A percentile compares a stretch with the other conserved stretches of the same genome.
Evolutionary conservation across 1,140 invertebrate species (phyloP).

Genomic region (Drosophila ficusphila): DNA sequence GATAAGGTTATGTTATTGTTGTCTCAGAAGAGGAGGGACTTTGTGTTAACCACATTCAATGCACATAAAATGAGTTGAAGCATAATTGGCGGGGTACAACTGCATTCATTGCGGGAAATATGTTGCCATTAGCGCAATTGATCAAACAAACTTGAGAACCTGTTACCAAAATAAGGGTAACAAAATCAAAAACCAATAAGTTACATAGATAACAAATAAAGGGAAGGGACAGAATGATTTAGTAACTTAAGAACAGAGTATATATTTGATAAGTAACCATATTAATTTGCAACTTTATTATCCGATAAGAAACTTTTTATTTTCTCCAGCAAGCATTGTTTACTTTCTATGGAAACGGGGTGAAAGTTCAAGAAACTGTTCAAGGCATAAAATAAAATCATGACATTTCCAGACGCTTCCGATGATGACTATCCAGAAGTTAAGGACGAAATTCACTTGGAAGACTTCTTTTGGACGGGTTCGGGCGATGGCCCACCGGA

Average conservation of each 20-base stretch:
- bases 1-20: slow-evolving; percentile 63
- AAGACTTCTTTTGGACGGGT: slow-evolving; percentile 94
- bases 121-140: slow-evolving; percentile 64
- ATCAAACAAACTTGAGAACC: slow-evolving; percentile 70
- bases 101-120: slow-evolving; percentile 28
- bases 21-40: slow-evolving; percentile 32
- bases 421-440: slow-evolving; percentile 84
- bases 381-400: slow-evolving; percentile 16
- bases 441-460: slow-evolving; percentile 87
- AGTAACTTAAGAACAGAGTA: not conserved
- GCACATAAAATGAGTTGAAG: not conserved
- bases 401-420: slow-evolving; percentile 59
- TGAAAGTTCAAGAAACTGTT: slow-evolving; percentile 70
- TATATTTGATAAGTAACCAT: no score
- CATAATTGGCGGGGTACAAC: slow-evolving; percentile 48
- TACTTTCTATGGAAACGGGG: slow-evolving; percentile 72
- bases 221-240: not conserved
- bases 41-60: slow-evolving; percentile 8
- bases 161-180: slow-evolving; percentile 42
- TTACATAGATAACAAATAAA: slow-evolving; percentile 7
- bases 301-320: not conserved
- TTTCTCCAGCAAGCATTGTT: not conserved
- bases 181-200: slow-evolving; percentile 48
- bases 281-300: not conserved
- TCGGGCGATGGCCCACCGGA: slow-evolving; percentile 89